Evolutionary conservation across 2,888 invertebrate genomes (phyloP), one percentile per base, ranked within the genome.

Genomic region (Heliconius sara): DNA sequence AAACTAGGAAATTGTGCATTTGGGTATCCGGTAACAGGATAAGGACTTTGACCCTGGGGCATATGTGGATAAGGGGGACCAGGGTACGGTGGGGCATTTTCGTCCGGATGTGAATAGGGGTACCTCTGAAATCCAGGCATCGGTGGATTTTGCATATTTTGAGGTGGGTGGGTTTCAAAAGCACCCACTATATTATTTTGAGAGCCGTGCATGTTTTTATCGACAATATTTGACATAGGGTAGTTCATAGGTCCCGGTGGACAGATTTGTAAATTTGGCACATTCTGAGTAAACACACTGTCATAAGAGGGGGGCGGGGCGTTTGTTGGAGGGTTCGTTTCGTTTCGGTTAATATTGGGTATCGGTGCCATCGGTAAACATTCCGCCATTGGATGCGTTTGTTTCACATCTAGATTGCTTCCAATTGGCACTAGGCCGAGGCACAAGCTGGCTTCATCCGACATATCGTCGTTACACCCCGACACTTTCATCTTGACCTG

Each of bases 401-500:
- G 57, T 27, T 77, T 77, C 19, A 78, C 79, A 27, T 82, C 80
- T 3, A 60, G 12, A 75, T 39, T 60, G 65, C 76, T 79, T 27
- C 84, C 77, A 60, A 91, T 60, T 0, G 93, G 92, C 2, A 91
- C 82, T 13, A 92, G 81, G 0, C 93, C 93, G n/a, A 94, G 83
- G 66, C 87, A 88, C 30, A 94, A 85, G 72, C 92, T 90, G 0
- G 87, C 82, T 76, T 92, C 91, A 34, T 92, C 93, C 78, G 87
- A 84, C 6, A 90, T 39, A 3, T 90, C 89, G 34, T 89, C 89
- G 81, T 88, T 90, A 84, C 92, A 93, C 1, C 92, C 93, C 0
- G 93, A 89, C n/a, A 92, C 73, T 81, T 88, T 88, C 76, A 93
- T 80, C 78, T 83, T 90, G 22, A 88, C 87, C 93, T 93, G 86